Evolutionary conservation across 2,888 invertebrate genomes (phyloP).

Genomic region (Melolontha melolontha): DNA sequence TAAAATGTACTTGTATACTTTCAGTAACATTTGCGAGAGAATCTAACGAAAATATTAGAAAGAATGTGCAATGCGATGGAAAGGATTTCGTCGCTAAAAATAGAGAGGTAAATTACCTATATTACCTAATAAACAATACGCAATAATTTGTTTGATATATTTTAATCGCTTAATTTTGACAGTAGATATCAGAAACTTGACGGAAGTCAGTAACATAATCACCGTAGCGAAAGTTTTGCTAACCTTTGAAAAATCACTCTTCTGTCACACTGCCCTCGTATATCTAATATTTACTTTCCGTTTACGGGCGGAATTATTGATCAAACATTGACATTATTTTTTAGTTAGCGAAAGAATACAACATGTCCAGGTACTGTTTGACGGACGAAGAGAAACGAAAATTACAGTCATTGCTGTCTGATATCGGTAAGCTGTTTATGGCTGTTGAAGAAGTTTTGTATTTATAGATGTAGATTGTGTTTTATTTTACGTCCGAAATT

Average conservation of each 20-base stretch:
- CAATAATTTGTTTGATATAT: too few relatives aligned
- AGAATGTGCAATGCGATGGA: constrained; percentile 34
- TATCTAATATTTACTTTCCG: too few relatives aligned
- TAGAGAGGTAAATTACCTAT: constrained; percentile 47
- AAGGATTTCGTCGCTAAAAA: constrained; percentile 48
- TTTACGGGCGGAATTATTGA: constrained; percentile 41
- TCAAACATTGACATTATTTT: constrained; percentile 44
- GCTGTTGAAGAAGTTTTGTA: constrained; percentile 13
- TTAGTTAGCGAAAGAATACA: constrained; percentile 47
- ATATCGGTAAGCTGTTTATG: constrained; percentile 45
- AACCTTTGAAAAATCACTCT: too few relatives aligned
- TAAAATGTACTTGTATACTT: too few relatives aligned
- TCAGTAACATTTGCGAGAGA: neutral
- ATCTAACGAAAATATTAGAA: constrained; percentile 14
- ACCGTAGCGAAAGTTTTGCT: too few relatives aligned
- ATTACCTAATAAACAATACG: too few relatives aligned
- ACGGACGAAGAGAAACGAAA: constrained; percentile 52
- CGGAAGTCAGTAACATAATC: too few relatives aligned
- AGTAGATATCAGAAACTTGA: too few relatives aligned
- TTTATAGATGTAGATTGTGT: neutral
- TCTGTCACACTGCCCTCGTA: too few relatives aligned
- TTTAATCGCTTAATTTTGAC: too few relatives aligned
- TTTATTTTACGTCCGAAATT: neutral
- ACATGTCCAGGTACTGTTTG: constrained; percentile 44
- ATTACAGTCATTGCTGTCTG: constrained; percentile 46